phyloP scores from a whole-genome alignment of 2,888 invertebrate species.

The Epistrophella euchroma region DNA sequence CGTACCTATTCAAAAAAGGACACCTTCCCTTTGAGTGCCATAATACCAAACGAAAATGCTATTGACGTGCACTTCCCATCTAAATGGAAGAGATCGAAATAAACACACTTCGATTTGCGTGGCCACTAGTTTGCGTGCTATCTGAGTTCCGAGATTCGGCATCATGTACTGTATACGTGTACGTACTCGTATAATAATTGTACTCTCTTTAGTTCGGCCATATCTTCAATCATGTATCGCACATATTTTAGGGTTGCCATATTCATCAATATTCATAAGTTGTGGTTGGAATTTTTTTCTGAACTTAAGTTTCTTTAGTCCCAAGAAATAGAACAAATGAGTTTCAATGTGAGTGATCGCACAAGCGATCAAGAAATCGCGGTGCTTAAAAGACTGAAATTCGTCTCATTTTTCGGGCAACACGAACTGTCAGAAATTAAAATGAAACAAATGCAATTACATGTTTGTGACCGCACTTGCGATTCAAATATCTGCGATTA shows the following conservation, averaged over 20 bases:
- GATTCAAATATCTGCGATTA: too few species aligned
- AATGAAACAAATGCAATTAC: too few species aligned
- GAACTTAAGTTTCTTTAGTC: too few species aligned
- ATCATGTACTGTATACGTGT: background rate
- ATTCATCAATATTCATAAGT: background rate
- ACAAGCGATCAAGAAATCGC: too few species aligned
- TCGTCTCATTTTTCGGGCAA: too few species aligned
- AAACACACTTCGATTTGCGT: slow-evolving; percentile 71
- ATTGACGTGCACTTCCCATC: slow-evolving; percentile 63
- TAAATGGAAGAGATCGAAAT: slow-evolving; percentile 73
- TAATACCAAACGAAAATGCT: slow-evolving; percentile 57
- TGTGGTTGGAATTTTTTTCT: background rate
- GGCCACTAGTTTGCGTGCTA: slow-evolving; percentile 56
- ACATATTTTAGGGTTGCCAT: background rate
- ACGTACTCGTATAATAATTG: background rate
- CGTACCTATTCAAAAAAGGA: slow-evolving; percentile 51
- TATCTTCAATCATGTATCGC: background rate
- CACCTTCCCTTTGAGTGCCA: slow-evolving; percentile 67
- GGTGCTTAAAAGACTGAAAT: too few species aligned
- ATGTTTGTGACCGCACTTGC: too few species aligned
- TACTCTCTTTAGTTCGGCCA: background rate
- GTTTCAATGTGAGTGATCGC: too few species aligned
- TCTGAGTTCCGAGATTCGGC: slow-evolving; percentile 20
- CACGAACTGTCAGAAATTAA: too few species aligned
- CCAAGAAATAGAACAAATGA: too few species aligned